Percentiles rank a stretch among this genome's conserved stretches.
Evolutionary conservation across 2,888 invertebrate genomes (phyloP).

Genomic region (Drosophila engyochracea): DNA sequence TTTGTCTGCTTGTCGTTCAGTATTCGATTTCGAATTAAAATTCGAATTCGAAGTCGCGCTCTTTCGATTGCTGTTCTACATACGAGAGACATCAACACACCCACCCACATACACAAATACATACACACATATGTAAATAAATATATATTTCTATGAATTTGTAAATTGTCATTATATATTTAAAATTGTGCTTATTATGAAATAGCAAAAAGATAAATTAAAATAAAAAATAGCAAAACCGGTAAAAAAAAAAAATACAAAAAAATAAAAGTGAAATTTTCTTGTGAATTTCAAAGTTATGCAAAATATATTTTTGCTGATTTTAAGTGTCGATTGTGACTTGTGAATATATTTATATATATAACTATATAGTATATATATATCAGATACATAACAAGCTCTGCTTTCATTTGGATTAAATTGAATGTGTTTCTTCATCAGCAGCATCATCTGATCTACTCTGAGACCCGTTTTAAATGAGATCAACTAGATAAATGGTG

Average conservation of each 20-base stretch:
- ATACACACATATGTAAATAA: constrained; percentile 6
- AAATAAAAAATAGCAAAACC: constrained; percentile 32
- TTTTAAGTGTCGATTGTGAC: constrained; percentile 46
- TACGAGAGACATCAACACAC: constrained; percentile 37
- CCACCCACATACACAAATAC: constrained; percentile 6
- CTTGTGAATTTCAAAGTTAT: constrained; percentile 49
- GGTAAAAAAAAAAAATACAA: constrained; percentile 20
- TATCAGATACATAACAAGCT: constrained; percentile 31
- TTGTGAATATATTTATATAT: constrained; percentile 33
- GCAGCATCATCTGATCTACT: constrained; percentile 25
- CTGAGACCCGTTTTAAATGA: constrained; percentile 70
- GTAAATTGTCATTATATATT: constrained; percentile 24
- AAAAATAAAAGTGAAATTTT: constrained; percentile 54
- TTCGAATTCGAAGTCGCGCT: constrained; percentile 47
- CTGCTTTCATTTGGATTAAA: constrained; percentile 15
- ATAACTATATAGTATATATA: not conserved
- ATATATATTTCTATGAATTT: constrained; percentile 12
- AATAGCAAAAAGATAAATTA: constrained; percentile 22
- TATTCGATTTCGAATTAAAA: constrained; percentile 19
- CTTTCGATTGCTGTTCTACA: constrained; percentile 58
- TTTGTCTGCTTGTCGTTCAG: constrained; percentile 11
- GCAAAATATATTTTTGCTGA: constrained; percentile 45
- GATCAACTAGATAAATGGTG: constrained; percentile 81
- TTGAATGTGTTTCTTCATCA: constrained; percentile 19
- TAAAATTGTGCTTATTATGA: constrained; percentile 50